Percentiles rank a stretch among this genome's conserved stretches.
Conservation (phyloP, 2,888 invertebrate species). For the Sinelater perroti region DNA sequence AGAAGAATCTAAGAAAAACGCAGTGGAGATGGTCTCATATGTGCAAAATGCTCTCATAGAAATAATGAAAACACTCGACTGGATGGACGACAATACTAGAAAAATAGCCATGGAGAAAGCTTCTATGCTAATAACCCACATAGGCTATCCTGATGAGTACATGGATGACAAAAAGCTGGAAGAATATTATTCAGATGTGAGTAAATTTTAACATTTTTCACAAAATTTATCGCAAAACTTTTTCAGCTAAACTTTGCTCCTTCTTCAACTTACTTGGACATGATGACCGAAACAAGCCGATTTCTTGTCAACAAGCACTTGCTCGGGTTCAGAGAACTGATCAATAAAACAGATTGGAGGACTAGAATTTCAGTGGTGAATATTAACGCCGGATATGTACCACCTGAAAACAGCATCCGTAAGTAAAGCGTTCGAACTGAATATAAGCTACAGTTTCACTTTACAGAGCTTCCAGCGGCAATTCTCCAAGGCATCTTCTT, state of each 20-base stretch:
- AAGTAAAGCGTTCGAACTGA: conserved; percentile 52
- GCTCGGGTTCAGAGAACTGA: conserved; percentile 63
- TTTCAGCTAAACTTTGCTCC: background rate
- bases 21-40: conserved; percentile 86
- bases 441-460: no score
- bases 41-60: conserved; percentile 84
- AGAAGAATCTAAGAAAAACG: conserved; percentile 82
- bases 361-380: conserved; percentile 62
- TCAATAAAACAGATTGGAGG: conserved; percentile 66
- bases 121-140: conserved; percentile 79
- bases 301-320: conserved; percentile 63
- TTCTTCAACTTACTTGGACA: background rate
- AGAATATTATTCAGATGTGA: conserved; percentile 73
- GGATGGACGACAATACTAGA: conserved; percentile 73
- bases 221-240: background rate
- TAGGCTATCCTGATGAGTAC: conserved; percentile 87
- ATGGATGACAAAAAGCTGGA: conserved; percentile 78
- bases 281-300: background rate
- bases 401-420: conserved; percentile 67
- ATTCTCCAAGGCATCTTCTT: conserved; percentile 89
- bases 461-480: conserved; percentile 85
- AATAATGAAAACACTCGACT: conserved; percentile 80
- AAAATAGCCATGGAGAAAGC: conserved; percentile 66
- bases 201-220: background rate
- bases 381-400: conserved; percentile 66